phyloP scores from a whole-genome alignment of 2,888 invertebrate genomes.

The Apotomis turbidana region DNA sequence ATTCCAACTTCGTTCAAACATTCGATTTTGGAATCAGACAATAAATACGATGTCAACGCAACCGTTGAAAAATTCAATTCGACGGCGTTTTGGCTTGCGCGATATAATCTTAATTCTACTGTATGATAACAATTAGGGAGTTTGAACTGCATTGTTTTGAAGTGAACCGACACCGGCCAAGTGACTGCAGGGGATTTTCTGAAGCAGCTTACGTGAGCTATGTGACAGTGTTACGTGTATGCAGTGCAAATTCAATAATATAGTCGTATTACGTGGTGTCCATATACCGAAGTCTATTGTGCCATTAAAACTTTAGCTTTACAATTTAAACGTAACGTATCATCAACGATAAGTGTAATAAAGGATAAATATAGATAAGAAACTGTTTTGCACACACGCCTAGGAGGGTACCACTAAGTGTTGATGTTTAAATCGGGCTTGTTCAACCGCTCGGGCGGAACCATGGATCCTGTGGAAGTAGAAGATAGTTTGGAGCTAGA shows the following conservation, averaged over 20 bases:
- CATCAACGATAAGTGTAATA: conserved; percentile 63
- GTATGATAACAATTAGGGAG: conserved; percentile 74
- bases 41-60: conserved; percentile 76
- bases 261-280: conserved; percentile 53
- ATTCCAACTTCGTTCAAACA: conserved; percentile 42
- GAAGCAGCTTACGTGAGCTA: conserved; percentile 59
- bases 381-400: conserved; percentile 55
- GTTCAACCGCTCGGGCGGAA: conserved; percentile 72
- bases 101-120: conserved; percentile 76
- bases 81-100: conserved; percentile 69
- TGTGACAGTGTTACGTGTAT: conserved; percentile 62
- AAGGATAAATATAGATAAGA: conserved; percentile 69
- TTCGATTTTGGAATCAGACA: conserved; percentile 44
- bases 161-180: conserved; percentile 39
- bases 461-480: conserved; percentile 76
- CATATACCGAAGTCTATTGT: conserved; percentile 54
- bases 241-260: conserved; percentile 51
- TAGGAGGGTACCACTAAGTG: conserved; percentile 48
- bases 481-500: conserved; percentile 88
- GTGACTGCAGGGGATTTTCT: conserved; percentile 42
- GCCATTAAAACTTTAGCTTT: conserved; percentile 73
- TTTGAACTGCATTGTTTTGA: conserved; percentile 36
- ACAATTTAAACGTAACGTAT: conserved; percentile 50
- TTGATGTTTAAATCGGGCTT: conserved; percentile 80
- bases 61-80: conserved; percentile 74